phyloP scores from a whole-genome alignment of 2,113 vertebrate genomes.

The Channa maculata region DNA sequence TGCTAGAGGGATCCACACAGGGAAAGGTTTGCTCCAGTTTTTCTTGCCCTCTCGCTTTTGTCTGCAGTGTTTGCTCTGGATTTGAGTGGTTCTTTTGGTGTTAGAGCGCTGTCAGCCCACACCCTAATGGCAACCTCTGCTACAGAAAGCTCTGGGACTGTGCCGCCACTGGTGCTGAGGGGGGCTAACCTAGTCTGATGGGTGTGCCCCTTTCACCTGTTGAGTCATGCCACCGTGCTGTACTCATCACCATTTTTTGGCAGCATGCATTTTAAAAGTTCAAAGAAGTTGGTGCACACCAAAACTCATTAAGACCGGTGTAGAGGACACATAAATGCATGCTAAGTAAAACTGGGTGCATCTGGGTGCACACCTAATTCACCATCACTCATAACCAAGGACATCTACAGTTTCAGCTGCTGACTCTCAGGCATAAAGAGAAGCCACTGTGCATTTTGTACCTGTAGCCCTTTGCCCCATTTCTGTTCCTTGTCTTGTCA shows the following conservation, averaged over 20 bases:
- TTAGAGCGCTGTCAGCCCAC: conserved; percentile 60
- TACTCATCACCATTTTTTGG: conserved; percentile 39
- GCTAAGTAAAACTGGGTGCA: conserved; percentile 7
- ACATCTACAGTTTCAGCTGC: conserved; percentile 32
- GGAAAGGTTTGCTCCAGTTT: conserved; percentile 65
- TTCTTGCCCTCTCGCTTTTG: conserved; percentile 62
- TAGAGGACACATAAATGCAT: neutral
- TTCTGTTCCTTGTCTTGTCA: conserved; percentile 42
- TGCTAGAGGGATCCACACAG: conserved; percentile 49
- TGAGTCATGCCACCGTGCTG: conserved; percentile 65
- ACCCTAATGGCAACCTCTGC: conserved; percentile 58
- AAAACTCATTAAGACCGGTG: conserved; percentile 21
- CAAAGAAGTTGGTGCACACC: neutral
- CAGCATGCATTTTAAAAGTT: conserved; percentile 14
- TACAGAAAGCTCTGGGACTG: conserved; percentile 43
- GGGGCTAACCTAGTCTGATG: conserved; percentile 32
- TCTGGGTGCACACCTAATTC: conserved; percentile 36
- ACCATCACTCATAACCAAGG: conserved; percentile 17
- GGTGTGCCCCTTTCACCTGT: conserved; percentile 70
- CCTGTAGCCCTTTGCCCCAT: conserved; percentile 18
- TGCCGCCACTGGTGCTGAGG: conserved; percentile 33
- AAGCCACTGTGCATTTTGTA: conserved; percentile 3
- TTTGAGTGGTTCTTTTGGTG: conserved; percentile 63
- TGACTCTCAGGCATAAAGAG: conserved; percentile 31
- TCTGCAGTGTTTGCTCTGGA: conserved; percentile 73